Base-by-base conservation (phyloP, 2,797 vertebrate species). In the Rhadinocentrus ornatus region DNA sequence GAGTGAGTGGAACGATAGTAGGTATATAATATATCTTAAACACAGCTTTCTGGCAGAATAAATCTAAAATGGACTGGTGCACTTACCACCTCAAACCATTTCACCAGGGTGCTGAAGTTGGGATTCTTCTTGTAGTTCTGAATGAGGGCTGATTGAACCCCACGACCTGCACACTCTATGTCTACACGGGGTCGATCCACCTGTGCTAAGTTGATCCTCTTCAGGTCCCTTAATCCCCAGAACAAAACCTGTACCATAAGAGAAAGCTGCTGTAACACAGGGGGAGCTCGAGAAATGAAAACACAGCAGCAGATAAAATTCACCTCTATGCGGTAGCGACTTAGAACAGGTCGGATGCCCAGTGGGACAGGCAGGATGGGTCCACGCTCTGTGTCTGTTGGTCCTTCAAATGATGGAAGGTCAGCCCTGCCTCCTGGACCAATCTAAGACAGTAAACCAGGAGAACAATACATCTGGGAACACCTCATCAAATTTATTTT, bases 61-160 rank as follows among this genome's bases (percentile, higher is more conserved):
- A 66, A 59, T 22, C 2, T 29, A 2, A 61, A 12, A 64, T 9
- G 0, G 20, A 37, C 3, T 4, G 12, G 32, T 55, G 3, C 24
- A 93, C 96, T 95, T 81, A 99, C 98, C 96, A 99, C 98, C 90
- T 99, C 98, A 50, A 99, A 99, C 96, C 96, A 99, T 90, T 99
- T 99, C 71, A 99, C 97, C 67, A 99, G 84, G 3, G 95, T 98
- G 94, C 93, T 96, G 86, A 99, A 99, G 88, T 99, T 99, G 58
- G 98, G 97, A 86, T 99, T 99, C 84, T 98, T 99, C 94, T 98
- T 99, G 91, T 98, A 99, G 92, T 99, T 99, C 78, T 96, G 96
- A 88, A 99, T 99, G 69, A 97, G 93, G 8, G 93, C 93, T 0
- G 98, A 99, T 80, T 99, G 98, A 27, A 99, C 96, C 0, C 97